Conservation (phyloP, 2,888 invertebrate species). For the Corbicula japonica region DNA sequence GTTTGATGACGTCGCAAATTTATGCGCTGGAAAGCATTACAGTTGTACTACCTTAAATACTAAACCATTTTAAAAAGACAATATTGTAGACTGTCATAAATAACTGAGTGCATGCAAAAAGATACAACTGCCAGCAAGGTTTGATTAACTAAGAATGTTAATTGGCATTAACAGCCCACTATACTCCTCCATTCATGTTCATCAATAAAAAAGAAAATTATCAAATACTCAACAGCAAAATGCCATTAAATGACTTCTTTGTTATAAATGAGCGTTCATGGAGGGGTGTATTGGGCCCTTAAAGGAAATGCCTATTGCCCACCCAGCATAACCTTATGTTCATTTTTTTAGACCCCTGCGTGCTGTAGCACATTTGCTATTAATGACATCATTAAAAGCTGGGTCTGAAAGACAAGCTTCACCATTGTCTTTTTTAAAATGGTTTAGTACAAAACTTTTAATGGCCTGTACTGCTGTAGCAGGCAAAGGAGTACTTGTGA, state of each 20-base stretch:
- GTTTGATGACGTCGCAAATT: no score
- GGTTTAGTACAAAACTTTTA: slow-evolving; percentile 14
- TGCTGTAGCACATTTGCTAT: slow-evolving; percentile 33
- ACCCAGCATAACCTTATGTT: neutral
- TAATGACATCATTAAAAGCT: slow-evolving; percentile 34
- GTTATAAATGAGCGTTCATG: neutral
- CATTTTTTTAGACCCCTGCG: slow-evolving; percentile 14
- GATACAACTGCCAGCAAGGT: no score
- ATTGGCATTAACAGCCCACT: neutral
- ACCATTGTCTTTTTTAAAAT: slow-evolving; percentile 1
- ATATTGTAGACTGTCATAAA: no score
- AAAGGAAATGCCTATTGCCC: neutral
- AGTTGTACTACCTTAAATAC: no score
- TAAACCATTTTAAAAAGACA: no score
- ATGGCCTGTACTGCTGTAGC: neutral
- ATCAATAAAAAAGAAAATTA: no score
- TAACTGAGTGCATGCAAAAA: no score
- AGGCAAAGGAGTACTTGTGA: neutral
- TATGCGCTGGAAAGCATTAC: no score
- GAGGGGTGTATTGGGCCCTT: neutral
- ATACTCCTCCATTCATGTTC: neutral
- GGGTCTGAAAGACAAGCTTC: slow-evolving; percentile 14
- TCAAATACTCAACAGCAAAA: no score
- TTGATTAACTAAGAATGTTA: neutral
- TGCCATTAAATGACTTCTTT: neutral